Conservation (phyloP, 2,888 invertebrate genomes). For the Oxytorus armatus region DNA sequence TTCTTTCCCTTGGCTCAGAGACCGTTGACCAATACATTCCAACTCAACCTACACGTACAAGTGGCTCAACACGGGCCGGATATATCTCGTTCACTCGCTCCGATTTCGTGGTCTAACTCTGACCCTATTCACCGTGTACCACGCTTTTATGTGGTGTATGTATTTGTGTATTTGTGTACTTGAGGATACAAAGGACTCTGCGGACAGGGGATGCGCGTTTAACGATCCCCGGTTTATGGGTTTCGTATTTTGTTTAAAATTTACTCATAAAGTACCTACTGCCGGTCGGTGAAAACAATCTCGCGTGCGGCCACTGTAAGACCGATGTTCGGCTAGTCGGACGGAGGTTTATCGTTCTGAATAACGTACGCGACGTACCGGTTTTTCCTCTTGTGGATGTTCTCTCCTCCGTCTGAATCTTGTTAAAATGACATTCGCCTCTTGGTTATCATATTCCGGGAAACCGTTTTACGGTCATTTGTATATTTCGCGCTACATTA, state of each 20-base stretch:
- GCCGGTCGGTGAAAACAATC: constrained; percentile 26
- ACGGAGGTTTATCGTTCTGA: constrained; percentile 48
- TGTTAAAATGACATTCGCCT: constrained; percentile 25
- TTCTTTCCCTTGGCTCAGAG: constrained; percentile 74
- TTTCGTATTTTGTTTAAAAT: constrained; percentile 81
- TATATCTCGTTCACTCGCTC: constrained; percentile 11
- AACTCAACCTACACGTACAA: neutral
- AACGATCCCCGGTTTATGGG: constrained; percentile 79
- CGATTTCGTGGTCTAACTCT: constrained; percentile 25
- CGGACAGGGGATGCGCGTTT: constrained; percentile 71
- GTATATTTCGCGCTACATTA: too few relatives aligned
- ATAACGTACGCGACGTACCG: constrained; percentile 14
- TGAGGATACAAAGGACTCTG: constrained; percentile 56
- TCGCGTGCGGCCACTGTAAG: constrained; percentile 33
- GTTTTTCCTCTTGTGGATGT: constrained; percentile 14
- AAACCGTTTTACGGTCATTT: neutral
- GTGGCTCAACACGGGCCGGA: constrained; percentile 14
- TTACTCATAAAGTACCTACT: constrained; percentile 74
- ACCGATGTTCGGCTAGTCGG: constrained; percentile 22
- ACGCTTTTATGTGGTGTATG: constrained; percentile 5
- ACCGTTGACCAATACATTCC: constrained; percentile 63
- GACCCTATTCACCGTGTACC: constrained; percentile 9
- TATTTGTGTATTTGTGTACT: neutral
- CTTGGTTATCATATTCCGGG: neutral
- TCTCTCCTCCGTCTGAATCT: constrained; percentile 20